phyloP scores from a whole-genome alignment of 2,113 vertebrate species.

The Trematocara zebra region DNA sequence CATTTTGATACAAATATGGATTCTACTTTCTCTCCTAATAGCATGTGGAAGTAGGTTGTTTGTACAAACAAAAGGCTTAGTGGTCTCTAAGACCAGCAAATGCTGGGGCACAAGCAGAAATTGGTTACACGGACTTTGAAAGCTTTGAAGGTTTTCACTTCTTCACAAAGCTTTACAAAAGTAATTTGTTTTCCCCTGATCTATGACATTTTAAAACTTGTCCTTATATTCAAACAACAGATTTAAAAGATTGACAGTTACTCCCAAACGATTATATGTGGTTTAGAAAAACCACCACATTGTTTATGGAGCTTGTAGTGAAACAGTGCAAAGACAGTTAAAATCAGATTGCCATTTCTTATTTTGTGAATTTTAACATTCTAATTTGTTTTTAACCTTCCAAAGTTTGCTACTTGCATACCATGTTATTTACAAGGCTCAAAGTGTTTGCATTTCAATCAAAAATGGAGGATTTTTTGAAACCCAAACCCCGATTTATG shows the following conservation, averaged over 20 bases:
- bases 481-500: not conserved
- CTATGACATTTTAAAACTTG: not conserved
- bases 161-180: not conserved
- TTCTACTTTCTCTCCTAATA: not conserved
- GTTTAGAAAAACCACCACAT: not conserved
- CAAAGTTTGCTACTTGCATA: not conserved
- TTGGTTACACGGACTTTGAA: not conserved
- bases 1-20: not conserved
- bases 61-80: not conserved
- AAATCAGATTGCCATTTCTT: not conserved
- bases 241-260: not conserved
- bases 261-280: rapidly evolving
- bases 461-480: not conserved
- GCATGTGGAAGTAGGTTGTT: not conserved
- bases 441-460: not conserved
- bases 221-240: not conserved
- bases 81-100: not conserved
- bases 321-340: not conserved
- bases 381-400: not conserved
- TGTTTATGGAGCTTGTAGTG: not conserved
- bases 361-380: not conserved
- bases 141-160: not conserved
- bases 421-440: rapidly evolving
- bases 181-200: not conserved
- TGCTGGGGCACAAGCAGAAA: not conserved